Evolutionary conservation across 2,113 vertebrate species (phyloP), one percentile per base, ranked within the genome.

Genomic region (Anarrhichthys ocellatus): DNA sequence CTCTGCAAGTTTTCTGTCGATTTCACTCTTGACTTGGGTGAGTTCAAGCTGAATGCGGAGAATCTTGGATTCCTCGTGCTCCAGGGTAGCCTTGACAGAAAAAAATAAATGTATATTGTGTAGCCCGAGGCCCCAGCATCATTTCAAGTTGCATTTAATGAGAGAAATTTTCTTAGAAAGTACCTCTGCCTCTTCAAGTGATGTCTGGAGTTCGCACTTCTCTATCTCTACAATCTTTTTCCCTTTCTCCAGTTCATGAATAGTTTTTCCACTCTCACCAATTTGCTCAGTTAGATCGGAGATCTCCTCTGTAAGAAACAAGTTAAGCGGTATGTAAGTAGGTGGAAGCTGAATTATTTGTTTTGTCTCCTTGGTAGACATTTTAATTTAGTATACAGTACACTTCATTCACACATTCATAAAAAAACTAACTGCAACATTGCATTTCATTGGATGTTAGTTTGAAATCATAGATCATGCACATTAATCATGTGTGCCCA

Each of bases 111-210:
- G 36, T 14, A 56, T 36, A 13, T 59, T 27, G 3, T 62, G 8
- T 32, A 42, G 7, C 17, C 50, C 4, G 8, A 52, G 29, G 6
- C 17, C 44, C 1, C 18, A 42, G 40, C 13, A 54, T 69, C 3
- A 29, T 27, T 74, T 42, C 7, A 50, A 63, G 27, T 5, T 18
- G 3, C 32, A 6, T 64, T 52, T 24, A 32, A 58, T 75, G 2
- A 36, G 2, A 83, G 9, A 34, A 36, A 2, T 72, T 14, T 84
- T 64, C 6, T 56, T 8, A 52, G 10, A 68, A 24, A 20, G 22
- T 91, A 94, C 94, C 92, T 94, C 94, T 50, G 94, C 94, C 75
- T 95, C 94, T 70, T 95, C 94, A 71, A 95, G 92, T 32, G 94
- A 92, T 18, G 91, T 91, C 59, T 95, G 93, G 63, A 95, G 81